A percentile compares a stretch with the other conserved stretches of the same genome.
Conservation (phyloP, 2,888 invertebrate species). For the Nematopogon swammerdamellus region DNA sequence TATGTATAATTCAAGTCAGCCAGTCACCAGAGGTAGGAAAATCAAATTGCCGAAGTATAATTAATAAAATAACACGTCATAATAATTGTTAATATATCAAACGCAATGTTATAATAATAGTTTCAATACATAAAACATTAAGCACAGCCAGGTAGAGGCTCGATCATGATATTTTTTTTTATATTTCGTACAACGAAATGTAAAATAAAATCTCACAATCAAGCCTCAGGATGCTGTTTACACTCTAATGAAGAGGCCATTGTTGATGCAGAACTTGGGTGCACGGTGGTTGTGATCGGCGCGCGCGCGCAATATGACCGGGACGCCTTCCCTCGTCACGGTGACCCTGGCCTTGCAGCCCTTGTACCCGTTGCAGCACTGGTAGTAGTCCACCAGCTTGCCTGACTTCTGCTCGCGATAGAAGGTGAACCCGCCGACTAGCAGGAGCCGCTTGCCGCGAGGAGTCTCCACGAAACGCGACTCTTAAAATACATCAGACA, state of each 20-base stretch:
- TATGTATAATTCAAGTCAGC: too few relatives aligned
- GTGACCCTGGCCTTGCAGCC: slow-evolving; percentile 15
- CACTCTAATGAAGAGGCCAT: slow-evolving; percentile 13
- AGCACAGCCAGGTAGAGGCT: too few relatives aligned
- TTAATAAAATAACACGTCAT: too few relatives aligned
- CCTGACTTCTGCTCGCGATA: slow-evolving; percentile 6
- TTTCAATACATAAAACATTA: too few relatives aligned
- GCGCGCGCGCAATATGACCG: slow-evolving; percentile 1
- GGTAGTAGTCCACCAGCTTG: slow-evolving; percentile 14
- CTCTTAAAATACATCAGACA: background rate
- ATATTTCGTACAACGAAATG: too few relatives aligned
- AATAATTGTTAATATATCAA: too few relatives aligned
- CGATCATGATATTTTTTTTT: too few relatives aligned
- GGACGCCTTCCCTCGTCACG: slow-evolving; percentile 9
- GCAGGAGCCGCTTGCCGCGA: background rate
- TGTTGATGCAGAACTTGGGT: slow-evolving; percentile 7
- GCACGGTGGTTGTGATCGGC: slow-evolving; percentile 11
- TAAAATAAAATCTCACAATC: too few relatives aligned
- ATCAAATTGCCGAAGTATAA: too few relatives aligned
- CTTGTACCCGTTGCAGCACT: slow-evolving; percentile 14
- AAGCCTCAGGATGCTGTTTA: too few relatives aligned
- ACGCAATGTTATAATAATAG: too few relatives aligned
- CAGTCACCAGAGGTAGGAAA: too few relatives aligned
- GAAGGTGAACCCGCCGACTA: slow-evolving; percentile 7
- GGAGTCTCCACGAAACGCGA: background rate